Evolutionary conservation across 2,797 vertebrate genomes (phyloP).

Genomic region (Poeciliopsis infans): DNA sequence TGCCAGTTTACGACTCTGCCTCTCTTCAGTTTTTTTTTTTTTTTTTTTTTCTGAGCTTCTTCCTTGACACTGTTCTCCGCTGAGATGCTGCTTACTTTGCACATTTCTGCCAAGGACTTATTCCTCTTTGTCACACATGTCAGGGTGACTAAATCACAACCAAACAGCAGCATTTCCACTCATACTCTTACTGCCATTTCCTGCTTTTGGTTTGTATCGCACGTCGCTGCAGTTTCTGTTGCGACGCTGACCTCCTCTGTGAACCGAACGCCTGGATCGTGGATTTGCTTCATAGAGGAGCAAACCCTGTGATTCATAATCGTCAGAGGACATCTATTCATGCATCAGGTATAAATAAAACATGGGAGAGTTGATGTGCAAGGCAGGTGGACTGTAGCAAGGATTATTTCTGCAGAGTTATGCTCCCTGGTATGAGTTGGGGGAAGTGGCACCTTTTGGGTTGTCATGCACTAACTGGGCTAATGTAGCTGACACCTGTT

Average conservation of each 20-base stretch:
- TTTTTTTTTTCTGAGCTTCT: neutral
- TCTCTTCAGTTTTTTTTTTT: slow-evolving; percentile 4
- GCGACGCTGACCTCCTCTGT: slow-evolving; percentile 39
- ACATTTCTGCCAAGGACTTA: slow-evolving; percentile 30
- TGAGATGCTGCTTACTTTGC: slow-evolving; percentile 47
- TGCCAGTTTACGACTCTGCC: slow-evolving; percentile 6
- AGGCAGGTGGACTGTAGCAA: slow-evolving; percentile 62
- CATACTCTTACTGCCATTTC: neutral
- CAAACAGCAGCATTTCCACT: slow-evolving; percentile 14
- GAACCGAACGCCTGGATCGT: slow-evolving; percentile 1
- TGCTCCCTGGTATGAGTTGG: slow-evolving; percentile 16
- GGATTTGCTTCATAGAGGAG: slow-evolving; percentile 2
- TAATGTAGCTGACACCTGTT: slow-evolving; percentile 43
- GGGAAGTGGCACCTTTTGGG: slow-evolving; percentile 43
- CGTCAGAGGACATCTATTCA: slow-evolving; percentile 67
- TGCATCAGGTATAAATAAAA: slow-evolving; percentile 73
- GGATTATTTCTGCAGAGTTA: slow-evolving; percentile 68
- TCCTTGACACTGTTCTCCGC: slow-evolving; percentile 9
- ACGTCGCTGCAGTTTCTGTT: neutral
- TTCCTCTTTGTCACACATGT: slow-evolving; percentile 48
- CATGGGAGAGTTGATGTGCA: slow-evolving; percentile 51
- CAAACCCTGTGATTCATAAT: slow-evolving; percentile 50
- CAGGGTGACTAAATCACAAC: slow-evolving; percentile 44
- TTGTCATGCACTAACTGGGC: slow-evolving; percentile 50
- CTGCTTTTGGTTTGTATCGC: slow-evolving; percentile 36